Base-by-base conservation (phyloP, 2,797 vertebrate species). In the Acanthurus tractus region DNA sequence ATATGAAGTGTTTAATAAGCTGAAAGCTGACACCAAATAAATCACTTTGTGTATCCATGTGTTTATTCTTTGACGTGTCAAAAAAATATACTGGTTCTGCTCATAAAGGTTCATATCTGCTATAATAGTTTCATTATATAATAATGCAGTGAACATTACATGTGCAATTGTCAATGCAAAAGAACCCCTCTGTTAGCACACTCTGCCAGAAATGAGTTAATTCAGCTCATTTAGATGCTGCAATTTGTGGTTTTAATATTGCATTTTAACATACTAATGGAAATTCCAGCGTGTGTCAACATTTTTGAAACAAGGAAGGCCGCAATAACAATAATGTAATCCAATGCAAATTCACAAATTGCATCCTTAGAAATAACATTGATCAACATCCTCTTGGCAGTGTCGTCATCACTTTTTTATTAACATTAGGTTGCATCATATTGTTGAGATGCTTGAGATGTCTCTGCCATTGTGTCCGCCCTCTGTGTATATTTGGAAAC, bases 11-110 rank as follows among this genome's bases (percentile, higher is more conserved):
- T 86, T 91, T 72, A 86, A 88, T 85, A 94, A 93, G 88, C 66
- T 82, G 65, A 88, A 89, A 90, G 89, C 90, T 91, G 87, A 92
- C 84, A 92, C 91, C 92, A 94, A 95, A 95, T 93, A 94, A 94
- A 94, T 88, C 38, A 77, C 74, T 89, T 93, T 93, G 74, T 85
- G 55, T 90, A 88, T 68, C 79, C 45, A 46, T 78, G 71, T 77
- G 48, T 74, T 8, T 61, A 20, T 67, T 70, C 3, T 25, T 44
- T 42, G 14, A 44, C 42, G 42, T 86, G 34, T 63, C 45, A 25
- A 5, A 34, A 34, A 14, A 53, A 72, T 61, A 22, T 63, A 52
- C 11, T 29, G 2, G 15, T 20, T 67, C 38, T 58, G 2, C 9
- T 58, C n/a, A 25, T 25, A n/a, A 44, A 52, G 9, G 6, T 53